Percentiles rank a stretch among this genome's conserved stretches.
phyloP scores from a whole-genome alignment of 2,113 vertebrate species.

The Ameiurus melas region DNA sequence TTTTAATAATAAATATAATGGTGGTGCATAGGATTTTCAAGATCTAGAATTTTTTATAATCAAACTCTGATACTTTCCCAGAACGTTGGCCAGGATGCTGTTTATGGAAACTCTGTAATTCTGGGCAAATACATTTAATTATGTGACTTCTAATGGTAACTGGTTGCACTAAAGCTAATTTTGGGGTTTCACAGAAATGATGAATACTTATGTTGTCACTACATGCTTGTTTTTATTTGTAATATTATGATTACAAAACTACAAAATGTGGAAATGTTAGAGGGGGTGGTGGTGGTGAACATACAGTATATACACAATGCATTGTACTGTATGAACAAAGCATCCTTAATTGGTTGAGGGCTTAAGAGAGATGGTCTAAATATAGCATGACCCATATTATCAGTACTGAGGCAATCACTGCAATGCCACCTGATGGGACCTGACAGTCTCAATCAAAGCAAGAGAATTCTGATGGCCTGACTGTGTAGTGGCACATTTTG shows the following conservation, averaged over 20 bases:
- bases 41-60: too few species aligned
- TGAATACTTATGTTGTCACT: neutral
- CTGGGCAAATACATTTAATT: neutral
- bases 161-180: too few species aligned
- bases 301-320: neutral
- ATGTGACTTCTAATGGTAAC: neutral
- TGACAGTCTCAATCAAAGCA: constrained; percentile 48
- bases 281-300: neutral
- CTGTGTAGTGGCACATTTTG: neutral
- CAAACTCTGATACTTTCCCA: too few species aligned
- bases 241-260: neutral
- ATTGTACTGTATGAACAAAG: neutral
- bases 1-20: too few species aligned
- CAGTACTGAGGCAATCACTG: constrained; percentile 1
- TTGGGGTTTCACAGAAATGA: too few species aligned
- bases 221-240: neutral
- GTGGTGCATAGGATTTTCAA: too few species aligned
- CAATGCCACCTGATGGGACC: constrained; percentile 36
- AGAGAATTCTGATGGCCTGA: constrained; percentile 28
- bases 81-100: too few species aligned
- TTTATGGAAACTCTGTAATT: neutral
- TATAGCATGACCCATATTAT: constrained; percentile 24
- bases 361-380: constrained; percentile 28
- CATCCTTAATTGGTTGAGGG: constrained; percentile 31
- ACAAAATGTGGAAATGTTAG: neutral